Conservation (phyloP, 2,888 invertebrate genomes). For the Trypoxylon attenuatum region DNA sequence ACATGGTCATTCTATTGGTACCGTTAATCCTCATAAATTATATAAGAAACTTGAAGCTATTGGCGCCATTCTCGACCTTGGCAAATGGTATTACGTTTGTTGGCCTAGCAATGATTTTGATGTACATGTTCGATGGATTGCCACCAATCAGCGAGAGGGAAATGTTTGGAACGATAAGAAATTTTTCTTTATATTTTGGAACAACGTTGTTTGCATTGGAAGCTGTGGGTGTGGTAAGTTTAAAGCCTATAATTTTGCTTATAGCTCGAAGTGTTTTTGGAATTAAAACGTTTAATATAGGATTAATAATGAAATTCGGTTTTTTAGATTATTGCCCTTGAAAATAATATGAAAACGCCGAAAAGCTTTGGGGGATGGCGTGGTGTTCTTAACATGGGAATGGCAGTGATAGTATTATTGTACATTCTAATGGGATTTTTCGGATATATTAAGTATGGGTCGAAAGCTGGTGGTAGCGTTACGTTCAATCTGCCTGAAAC, state of each 20-base stretch:
- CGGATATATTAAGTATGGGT: slow-evolving; percentile 89
- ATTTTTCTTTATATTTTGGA: slow-evolving; percentile 89
- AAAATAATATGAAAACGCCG: slow-evolving; percentile 92
- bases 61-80: slow-evolving; percentile 89
- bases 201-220: slow-evolving; percentile 94
- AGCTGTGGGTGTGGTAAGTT: slow-evolving; percentile 85
- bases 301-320: slow-evolving; percentile 4
- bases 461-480: slow-evolving; percentile 82
- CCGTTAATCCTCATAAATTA: slow-evolving; percentile 84
- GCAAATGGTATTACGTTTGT: slow-evolving; percentile 88
- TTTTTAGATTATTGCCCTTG: slow-evolving; percentile 88
- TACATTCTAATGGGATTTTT: slow-evolving; percentile 89
- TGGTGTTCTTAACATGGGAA: slow-evolving; percentile 89
- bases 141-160: slow-evolving; percentile 76
- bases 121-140: slow-evolving; percentile 82
- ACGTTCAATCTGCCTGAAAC: slow-evolving; percentile 86
- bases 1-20: slow-evolving; percentile 84
- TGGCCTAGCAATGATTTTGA: slow-evolving; percentile 85
- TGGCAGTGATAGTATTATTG: slow-evolving; percentile 84
- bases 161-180: slow-evolving; percentile 75
- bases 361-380: slow-evolving; percentile 84
- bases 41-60: slow-evolving; percentile 84
- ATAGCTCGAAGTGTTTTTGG: not conserved
- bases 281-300: no score
- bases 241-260: not conserved